Conservation (phyloP, 2,888 invertebrate species). For the Mantis religiosa region DNA sequence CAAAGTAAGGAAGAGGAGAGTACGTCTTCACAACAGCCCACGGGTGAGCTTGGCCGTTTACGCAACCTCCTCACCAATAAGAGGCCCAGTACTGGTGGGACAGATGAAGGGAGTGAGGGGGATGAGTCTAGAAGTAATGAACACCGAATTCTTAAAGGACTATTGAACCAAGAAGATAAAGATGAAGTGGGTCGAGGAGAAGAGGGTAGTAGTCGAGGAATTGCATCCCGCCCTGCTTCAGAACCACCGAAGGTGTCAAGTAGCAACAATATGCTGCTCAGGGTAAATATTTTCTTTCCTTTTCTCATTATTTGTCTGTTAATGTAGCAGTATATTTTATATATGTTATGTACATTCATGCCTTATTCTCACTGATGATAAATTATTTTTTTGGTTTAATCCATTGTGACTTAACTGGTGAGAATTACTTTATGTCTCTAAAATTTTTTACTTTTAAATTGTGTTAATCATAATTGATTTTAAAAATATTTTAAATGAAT, state of each 20-base stretch:
- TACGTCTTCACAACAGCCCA: conserved; percentile 32
- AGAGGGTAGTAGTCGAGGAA: neutral
- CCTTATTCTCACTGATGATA: no score
- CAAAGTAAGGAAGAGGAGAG: conserved; percentile 43
- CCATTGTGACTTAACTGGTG: no score
- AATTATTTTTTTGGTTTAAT: no score
- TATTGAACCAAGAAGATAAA: conserved; percentile 64
- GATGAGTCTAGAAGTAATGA: conserved; percentile 40
- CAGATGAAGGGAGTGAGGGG: conserved; percentile 34
- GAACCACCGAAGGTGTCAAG: conserved; percentile 36
- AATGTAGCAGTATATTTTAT: no score
- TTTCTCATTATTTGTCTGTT: neutral
- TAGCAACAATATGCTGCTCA: conserved; percentile 58
- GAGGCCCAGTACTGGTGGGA: conserved; percentile 33
- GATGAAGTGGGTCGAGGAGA: conserved; percentile 46
- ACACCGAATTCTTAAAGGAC: conserved; percentile 54
- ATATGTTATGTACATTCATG: no score
- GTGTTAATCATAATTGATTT: no score
- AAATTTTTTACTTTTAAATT: no score
- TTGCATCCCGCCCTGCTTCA: conserved; percentile 29
- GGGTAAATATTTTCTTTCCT: conserved; percentile 47
- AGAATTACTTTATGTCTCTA: no score
- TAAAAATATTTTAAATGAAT: no score
- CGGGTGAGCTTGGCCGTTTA: conserved; percentile 55
- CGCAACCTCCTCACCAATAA: conserved; percentile 53